Evolutionary conservation across 1,140 invertebrate genomes (phyloP).

Genomic region (Pseudoatta argentina): DNA sequence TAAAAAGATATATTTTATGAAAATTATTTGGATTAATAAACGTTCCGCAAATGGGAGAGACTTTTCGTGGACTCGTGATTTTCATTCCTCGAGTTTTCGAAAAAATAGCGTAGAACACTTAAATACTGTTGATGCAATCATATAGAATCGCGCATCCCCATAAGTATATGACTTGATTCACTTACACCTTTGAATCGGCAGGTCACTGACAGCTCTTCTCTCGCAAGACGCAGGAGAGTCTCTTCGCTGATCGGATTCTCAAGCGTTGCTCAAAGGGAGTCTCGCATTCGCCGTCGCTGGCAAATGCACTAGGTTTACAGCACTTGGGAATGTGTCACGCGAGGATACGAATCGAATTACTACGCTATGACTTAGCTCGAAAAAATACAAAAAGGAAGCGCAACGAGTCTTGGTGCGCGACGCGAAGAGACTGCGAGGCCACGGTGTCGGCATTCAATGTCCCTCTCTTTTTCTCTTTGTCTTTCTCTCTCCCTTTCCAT

Average conservation of each 20-base stretch:
- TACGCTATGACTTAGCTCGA: neutral
- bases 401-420: slow-evolving; percentile 53
- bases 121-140: neutral
- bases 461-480: slow-evolving; percentile 32
- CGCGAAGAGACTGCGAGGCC: slow-evolving; percentile 70
- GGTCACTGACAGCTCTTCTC: neutral
- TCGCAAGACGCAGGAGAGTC: neutral
- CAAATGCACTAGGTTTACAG: neutral
- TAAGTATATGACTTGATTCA: neutral
- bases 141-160: neutral
- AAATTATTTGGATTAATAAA: no score
- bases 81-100: neutral
- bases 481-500: neutral
- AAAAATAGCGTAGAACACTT: neutral
- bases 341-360: neutral
- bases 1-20: no score
- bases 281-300: slow-evolving; percentile 3
- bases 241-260: neutral
- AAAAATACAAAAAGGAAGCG: slow-evolving; percentile 27
- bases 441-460: slow-evolving; percentile 71
- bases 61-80: neutral
- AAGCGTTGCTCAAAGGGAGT: neutral
- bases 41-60: neutral
- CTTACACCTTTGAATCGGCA: slow-evolving; percentile 18
- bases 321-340: neutral